These are phyloP conservation scores for Palythoa grandis DNA, from an alignment of 92 coral and sea anemone genomes.

Conservation along the genomic window DNA sequence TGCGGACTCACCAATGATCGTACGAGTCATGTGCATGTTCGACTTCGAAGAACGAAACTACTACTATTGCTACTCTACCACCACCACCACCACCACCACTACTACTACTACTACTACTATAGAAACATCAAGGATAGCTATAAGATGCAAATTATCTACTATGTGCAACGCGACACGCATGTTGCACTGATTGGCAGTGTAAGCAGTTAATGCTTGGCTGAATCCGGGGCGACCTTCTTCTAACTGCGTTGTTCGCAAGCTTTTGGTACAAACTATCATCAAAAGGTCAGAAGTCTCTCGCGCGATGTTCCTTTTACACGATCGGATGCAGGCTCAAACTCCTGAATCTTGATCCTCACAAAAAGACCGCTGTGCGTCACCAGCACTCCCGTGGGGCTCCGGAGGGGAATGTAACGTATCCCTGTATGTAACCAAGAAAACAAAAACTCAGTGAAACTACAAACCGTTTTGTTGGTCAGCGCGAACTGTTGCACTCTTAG, in stretches of 20 bases:
- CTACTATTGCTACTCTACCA: no score
- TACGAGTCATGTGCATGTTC: no score
- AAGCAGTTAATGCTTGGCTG: no score
- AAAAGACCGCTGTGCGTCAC: conserved; percentile 82
- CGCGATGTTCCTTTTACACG: conserved; percentile 83
- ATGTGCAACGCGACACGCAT: no score
- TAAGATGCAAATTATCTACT: no score
- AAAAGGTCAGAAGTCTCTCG: conserved; percentile 80
- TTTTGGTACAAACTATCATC: background rate
- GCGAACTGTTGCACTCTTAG: background rate
- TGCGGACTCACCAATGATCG: no score
- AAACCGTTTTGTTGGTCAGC: background rate
- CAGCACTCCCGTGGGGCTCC: conserved; percentile 83
- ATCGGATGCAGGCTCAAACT: conserved; percentile 73
- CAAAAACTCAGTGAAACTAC: background rate
- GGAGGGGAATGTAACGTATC: conserved; percentile 74
- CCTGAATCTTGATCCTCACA: conserved; percentile 79
- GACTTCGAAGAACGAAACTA: no score
- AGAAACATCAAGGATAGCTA: no score
- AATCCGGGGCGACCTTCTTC: background rate
- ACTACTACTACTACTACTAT: no score
- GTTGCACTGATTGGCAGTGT: no score
- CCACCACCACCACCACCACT: no score
- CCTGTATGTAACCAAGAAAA: conserved; percentile 48
- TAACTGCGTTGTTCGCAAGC: background rate